These are phyloP conservation scores for Nasua narica DNA, from an alignment of 2,797 vertebrate genomes.

Conservation along the genomic window DNA sequence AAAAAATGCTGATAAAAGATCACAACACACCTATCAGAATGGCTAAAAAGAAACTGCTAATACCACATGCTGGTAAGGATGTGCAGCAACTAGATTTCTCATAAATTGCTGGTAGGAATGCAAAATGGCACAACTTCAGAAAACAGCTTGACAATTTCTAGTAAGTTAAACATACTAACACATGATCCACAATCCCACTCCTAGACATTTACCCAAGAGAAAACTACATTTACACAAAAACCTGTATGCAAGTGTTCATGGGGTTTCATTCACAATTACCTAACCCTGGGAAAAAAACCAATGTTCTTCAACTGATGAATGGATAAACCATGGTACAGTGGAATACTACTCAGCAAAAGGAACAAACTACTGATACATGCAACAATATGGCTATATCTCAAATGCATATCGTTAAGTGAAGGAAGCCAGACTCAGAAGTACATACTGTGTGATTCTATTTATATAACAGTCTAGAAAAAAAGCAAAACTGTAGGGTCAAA, in stretches of 20 bases:
- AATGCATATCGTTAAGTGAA: neutral
- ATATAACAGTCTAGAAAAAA: neutral
- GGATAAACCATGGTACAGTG: neutral
- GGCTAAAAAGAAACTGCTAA: neutral
- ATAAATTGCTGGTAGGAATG: neutral
- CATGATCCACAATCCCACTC: neutral
- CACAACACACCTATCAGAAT: neutral
- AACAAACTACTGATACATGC: constrained; percentile 2
- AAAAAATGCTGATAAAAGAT: neutral
- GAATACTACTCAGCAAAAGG: neutral
- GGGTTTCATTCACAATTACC: neutral
- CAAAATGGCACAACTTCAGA: neutral
- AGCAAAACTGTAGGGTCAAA: neutral
- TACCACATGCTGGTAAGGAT: neutral
- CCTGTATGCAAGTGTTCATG: neutral
- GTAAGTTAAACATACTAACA: neutral
- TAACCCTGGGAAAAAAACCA: neutral
- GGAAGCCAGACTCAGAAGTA: neutral
- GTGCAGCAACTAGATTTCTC: neutral
- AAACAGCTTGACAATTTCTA: constrained; percentile 18
- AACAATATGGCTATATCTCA: neutral
- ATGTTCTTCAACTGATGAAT: neutral
- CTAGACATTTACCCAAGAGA: neutral
- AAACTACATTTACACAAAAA: neutral
- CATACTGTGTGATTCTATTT: neutral